Evolutionary conservation across 2,113 vertebrate genomes (phyloP).

Genomic region (Dipodomys stephensi): DNA sequence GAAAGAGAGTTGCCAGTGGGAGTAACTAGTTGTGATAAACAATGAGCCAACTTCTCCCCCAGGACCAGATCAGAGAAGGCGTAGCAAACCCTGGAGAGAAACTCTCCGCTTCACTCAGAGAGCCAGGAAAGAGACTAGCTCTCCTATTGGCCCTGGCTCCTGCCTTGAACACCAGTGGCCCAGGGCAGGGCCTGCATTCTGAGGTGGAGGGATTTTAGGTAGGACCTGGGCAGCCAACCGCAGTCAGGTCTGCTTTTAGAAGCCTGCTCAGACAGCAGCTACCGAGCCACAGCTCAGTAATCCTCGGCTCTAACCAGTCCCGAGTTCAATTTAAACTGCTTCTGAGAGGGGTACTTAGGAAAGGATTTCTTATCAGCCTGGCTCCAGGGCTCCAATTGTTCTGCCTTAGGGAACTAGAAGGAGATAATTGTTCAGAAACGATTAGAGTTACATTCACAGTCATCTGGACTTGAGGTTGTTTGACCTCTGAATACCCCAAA

Average conservation of each 20-base stretch:
- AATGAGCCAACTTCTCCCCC: constrained; percentile 53
- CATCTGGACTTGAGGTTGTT: constrained; percentile 46
- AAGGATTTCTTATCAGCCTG: not conserved
- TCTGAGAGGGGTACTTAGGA: not conserved
- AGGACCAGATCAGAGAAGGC: constrained; percentile 43
- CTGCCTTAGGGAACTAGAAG: not conserved
- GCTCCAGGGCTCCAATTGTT: not conserved
- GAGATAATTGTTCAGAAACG: constrained; percentile 45
- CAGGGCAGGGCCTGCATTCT: not conserved
- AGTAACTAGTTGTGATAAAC: constrained; percentile 69
- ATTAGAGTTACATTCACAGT: constrained; percentile 32
- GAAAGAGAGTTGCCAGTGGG: constrained; percentile 53
- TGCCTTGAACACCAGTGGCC: not conserved
- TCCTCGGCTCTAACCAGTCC: constrained; percentile 17
- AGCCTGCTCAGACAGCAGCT: not conserved
- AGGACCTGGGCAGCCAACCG: not conserved
- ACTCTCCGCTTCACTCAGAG: not conserved
- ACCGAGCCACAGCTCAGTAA: not conserved
- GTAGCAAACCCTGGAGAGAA: not conserved
- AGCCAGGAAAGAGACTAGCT: not conserved
- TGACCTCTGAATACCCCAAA: constrained; percentile 54
- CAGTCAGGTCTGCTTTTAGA: not conserved
- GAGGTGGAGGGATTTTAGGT: not conserved
- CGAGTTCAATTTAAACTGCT: not conserved
- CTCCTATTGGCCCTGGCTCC: not conserved